Base-by-base conservation (phyloP, 2,888 invertebrate species). In the Aleiodes testaceus region DNA sequence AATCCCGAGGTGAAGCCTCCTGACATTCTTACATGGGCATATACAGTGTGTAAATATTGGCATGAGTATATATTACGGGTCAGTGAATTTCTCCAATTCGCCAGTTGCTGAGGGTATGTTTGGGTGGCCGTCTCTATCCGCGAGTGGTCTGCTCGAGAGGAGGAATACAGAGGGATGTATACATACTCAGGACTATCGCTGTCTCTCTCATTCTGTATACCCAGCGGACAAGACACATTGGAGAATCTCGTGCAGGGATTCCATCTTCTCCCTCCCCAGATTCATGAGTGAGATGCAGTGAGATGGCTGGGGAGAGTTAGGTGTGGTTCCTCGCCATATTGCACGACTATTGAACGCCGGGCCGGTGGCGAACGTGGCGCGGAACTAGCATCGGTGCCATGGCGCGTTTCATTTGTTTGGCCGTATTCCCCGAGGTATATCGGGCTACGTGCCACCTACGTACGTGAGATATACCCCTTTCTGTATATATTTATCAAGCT, bases 41-140 rank as follows among this genome's bases (percentile, higher is more conserved):
- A 59, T 61, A 49, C 45, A 65, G 72, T 72, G 72, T 72, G 72
- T 70, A 74, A 73, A 77, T 75, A 77, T 77, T 73, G 74, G 70
- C 53, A 69, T 71, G 72, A 75, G 72, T 70, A 69, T 73, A 74
- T 71, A 68, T 76, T 72, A 75, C 77, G 72, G 78, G 72, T 79
- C 75, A 75, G 73, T 72, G 77, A 74, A 65, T 78, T 74, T 72
- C 66, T 72, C 70, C 53, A 66, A 69, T 74, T 70, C 67, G 55
- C 63, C 66, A 65, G 55, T 20, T 6, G 44, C 52, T 53, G 45
- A 30, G 63, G 20, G 45, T 63, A 63, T 44, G 44, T 63, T 26
- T 63, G 63, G 22, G 45, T 45, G 14, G 12, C 2, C 22, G 45
- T 59, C 42, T 59, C 59, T 14, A 59, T 59, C 18, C 59, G 55